Conservation (phyloP, 2,888 invertebrate species). For the Drosophila cyrtoloma region DNA sequence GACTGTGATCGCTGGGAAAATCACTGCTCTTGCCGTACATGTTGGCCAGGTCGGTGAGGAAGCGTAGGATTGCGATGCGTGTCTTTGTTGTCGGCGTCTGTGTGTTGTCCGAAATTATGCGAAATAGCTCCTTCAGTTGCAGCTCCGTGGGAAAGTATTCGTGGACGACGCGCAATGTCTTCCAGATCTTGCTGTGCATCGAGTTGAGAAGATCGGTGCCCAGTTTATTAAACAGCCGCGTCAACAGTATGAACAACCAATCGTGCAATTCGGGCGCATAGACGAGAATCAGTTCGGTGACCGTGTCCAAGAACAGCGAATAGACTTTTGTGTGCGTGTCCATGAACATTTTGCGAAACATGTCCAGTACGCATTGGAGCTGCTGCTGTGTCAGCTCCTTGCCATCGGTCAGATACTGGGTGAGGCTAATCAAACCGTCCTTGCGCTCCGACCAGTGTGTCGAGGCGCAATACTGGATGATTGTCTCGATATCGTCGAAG, state of each 20-base stretch:
- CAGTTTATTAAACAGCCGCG: conserved; percentile 93
- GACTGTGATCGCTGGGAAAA: conserved; percentile 83
- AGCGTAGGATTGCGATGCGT: conserved; percentile 91
- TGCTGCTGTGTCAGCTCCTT: conserved; percentile 87
- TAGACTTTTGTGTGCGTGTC: conserved; percentile 98
- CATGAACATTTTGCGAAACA: conserved; percentile 98
- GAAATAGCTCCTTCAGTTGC: conserved; percentile 88
- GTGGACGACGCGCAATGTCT: conserved; percentile 92
- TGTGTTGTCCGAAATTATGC: conserved; percentile 95
- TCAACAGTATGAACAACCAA: conserved; percentile 96
- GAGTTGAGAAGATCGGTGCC: conserved; percentile 96
- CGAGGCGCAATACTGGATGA: conserved; percentile 94
- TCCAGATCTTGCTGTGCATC: conserved; percentile 95
- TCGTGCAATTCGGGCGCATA: conserved; percentile 95
- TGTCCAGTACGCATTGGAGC: conserved; percentile 93
- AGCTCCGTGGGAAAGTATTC: conserved; percentile 89
- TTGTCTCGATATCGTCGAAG: conserved; percentile 92
- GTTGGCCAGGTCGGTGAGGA: conserved; percentile 89
- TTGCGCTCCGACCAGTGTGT: conserved; percentile 98
- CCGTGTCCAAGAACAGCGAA: conserved; percentile 95
- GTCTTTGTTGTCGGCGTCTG: conserved; percentile 95
- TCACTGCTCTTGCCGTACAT: conserved; percentile 87
- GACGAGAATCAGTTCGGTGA: conserved; percentile 94
- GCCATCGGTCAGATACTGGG: conserved; percentile 88
- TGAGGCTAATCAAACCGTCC: conserved; percentile 94